Conservation (phyloP, 2,113 vertebrate species). For the Aspidoscelis tigris region DNA sequence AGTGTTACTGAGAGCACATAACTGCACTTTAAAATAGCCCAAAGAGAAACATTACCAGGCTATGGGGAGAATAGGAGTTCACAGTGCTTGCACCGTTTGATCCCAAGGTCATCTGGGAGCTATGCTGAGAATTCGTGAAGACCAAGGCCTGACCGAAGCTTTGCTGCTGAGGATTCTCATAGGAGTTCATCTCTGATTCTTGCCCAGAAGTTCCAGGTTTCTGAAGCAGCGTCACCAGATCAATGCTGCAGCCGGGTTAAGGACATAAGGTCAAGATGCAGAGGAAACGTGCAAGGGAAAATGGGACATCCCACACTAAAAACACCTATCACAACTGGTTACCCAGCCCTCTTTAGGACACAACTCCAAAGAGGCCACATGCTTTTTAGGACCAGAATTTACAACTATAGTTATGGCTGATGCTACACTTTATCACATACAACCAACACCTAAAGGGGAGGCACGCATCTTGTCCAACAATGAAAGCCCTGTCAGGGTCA, state of each 20-base stretch:
- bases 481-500: not conserved
- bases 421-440: not conserved
- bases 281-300: not conserved
- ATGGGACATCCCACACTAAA: too few relatives aligned
- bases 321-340: not conserved
- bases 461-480: not conserved
- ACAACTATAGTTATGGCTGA: not conserved
- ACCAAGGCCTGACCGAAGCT: constrained; percentile 91
- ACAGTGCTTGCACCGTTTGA: constrained; percentile 80
- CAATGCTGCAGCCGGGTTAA: constrained; percentile 78
- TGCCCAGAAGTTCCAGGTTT: constrained; percentile 78
- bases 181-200: constrained; percentile 75
- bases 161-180: constrained; percentile 83
- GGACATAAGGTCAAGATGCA: not conserved
- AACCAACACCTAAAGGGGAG: not conserved
- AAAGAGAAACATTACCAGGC: constrained; percentile 74
- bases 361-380: not conserved
- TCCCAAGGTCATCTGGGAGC: constrained; percentile 77
- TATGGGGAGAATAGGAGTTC: constrained; percentile 85
- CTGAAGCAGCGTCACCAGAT: constrained; percentile 85
- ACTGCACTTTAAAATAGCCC: constrained; percentile 15
- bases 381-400: not conserved
- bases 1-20: not conserved
- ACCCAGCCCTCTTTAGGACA: not conserved
- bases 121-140: constrained; percentile 95